phyloP scores from a whole-genome alignment of 2,113 vertebrate genomes.

The Neolamprologus sp. region DNA sequence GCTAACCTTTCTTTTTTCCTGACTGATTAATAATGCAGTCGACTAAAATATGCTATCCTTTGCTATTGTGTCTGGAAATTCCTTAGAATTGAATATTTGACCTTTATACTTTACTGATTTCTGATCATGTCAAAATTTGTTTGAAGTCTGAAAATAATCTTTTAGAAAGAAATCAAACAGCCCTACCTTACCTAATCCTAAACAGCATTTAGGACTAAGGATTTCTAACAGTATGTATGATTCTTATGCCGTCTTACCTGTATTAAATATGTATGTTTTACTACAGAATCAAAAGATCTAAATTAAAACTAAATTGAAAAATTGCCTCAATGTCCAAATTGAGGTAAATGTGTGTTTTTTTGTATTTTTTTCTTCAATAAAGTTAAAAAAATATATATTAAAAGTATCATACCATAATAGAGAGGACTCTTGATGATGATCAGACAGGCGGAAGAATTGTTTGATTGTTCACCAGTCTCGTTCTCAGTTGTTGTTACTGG shows the following conservation, averaged over 20 bases:
- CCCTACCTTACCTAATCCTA: background rate
- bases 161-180: background rate
- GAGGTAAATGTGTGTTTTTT: background rate
- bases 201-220: background rate
- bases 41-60: background rate
- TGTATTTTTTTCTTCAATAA: background rate
- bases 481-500: background rate
- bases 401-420: background rate
- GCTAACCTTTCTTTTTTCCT: background rate
- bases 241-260: background rate
- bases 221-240: background rate
- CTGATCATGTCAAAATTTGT: background rate
- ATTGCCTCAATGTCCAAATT: background rate
- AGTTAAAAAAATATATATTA: background rate
- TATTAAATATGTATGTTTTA: background rate
- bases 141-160: background rate
- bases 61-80: background rate
- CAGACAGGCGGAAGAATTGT: background rate
- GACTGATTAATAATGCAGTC: background rate
- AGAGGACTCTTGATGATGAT: background rate
- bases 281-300: background rate
- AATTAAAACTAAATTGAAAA: background rate
- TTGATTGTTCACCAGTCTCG: background rate
- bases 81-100: background rate
- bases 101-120: background rate